A percentile compares a stretch with the other conserved stretches of the same genome.
Conservation (phyloP, 2,797 vertebrate species). For the Sebastes baramenuke region DNA sequence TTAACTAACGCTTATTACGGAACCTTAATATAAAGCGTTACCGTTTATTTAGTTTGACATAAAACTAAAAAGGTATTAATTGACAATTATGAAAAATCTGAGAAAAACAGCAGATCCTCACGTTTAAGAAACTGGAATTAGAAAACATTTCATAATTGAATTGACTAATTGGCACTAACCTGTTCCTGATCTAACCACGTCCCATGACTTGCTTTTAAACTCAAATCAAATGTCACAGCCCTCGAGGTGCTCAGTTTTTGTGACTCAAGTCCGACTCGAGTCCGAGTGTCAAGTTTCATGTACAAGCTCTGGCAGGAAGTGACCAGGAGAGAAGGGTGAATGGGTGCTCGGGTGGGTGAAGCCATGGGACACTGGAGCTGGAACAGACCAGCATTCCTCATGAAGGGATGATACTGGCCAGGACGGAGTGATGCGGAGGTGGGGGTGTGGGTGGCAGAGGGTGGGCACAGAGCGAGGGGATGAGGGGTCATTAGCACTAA, state of each 20-base stretch:
- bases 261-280: neutral
- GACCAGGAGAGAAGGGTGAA: slow-evolving; percentile 59
- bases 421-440: slow-evolving; percentile 26
- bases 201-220: neutral
- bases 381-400: slow-evolving; percentile 81
- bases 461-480: slow-evolving; percentile 30
- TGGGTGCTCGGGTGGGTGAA: slow-evolving; percentile 47
- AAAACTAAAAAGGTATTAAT: neutral
- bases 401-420: slow-evolving; percentile 78
- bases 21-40: no score
- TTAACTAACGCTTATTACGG: no score
- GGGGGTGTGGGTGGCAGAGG: slow-evolving; percentile 52
- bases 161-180: neutral
- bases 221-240: neutral
- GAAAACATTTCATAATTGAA: neutral
- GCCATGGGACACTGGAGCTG: slow-evolving; percentile 54
- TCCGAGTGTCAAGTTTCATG: neutral
- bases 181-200: neutral
- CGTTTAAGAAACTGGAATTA: neutral
- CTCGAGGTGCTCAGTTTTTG: neutral
- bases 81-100: no score
- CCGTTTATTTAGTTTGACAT: neutral
- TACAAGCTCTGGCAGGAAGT: slow-evolving; percentile 54
- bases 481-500: slow-evolving; percentile 83
- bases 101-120: no score